Base-by-base conservation (phyloP, 2,113 vertebrate species). In the Tenrec ecaudatus region DNA sequence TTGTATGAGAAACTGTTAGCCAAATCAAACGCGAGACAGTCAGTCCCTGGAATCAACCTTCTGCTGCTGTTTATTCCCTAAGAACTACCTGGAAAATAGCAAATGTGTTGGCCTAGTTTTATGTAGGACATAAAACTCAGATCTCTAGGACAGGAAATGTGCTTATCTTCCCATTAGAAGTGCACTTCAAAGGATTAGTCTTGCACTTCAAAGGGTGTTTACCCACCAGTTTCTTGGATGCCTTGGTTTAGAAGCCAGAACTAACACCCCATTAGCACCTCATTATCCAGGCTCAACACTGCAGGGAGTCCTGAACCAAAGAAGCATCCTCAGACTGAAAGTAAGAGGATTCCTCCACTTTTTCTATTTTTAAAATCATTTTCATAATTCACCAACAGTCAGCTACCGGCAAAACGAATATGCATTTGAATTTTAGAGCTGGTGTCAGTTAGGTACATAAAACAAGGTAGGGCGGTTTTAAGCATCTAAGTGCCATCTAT, bases 231-330 rank as follows among this genome's bases (percentile, higher is more conserved):
- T 82, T 86, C 86, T 88, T 64, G n/a, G 89, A 93, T 23, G 92
- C 89, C 91, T 75, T 57, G 86, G 79, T 92, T 64, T 33, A 86
- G 94, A 75, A 88, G 93, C 89, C 94, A 88, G 89, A 76, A 75
- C 88, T 93, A 79, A 91, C 94, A 96, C 60, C 36, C 86, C 91
- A 96, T 94, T 96, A 96, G 94, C 91, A 93, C 93, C 60, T 94
- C 96, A 94, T 95, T 95, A 96, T 88, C 76, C 73, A 33, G 31
- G 71, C 78, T 88, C 60, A 82, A 90, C 86, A 95, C 94, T 92
- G 89, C 80, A 71, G 76, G 66, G 38, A 83, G 73, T 71, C 33
- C 92, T 88, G 68, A 77, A 58, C 43, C 22, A 58, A 58, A 5
- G 87, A 92, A 79, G 62, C 71, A 93, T 73, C 76, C 60, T n/a